Base-by-base conservation (phyloP, 1,140 invertebrate species). In the Zophobas morio region DNA sequence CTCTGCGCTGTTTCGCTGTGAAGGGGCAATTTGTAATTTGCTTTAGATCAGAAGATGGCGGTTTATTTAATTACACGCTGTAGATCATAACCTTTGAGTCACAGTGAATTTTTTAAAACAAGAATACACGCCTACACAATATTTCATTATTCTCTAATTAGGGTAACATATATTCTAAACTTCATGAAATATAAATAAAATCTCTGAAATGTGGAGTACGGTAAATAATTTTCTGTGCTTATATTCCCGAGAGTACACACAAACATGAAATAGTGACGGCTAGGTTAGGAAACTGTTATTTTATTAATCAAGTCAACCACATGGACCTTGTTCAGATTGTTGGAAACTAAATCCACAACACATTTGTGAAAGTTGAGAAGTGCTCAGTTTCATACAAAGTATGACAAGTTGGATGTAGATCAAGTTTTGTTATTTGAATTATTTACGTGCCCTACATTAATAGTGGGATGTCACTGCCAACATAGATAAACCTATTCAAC, bases 11-110 rank as follows among this genome's bases (percentile, higher is more conserved):
- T 53, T 56, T 51, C 60, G 74, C 74, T 46, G 20, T 66, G 74
- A 72, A 53, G 36, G 49, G 74, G 74, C 51, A 76, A 76, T 76
- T 76, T 76, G 74, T 76, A 76, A 70, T 76, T 76, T 76, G 74
- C 57, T 70, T 76, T 76, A 57, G 60, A 75, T 75, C 47, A 49
- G 56, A 5, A 42, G 42, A 66, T 54, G 53, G 73, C 40, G 54
- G 60, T 76, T 75, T 76, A 76, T 76, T 76, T 76, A 76, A 76
- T 76, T 76, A 70, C 40, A 34, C n/a, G 49, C 8, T 70, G 36
- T 74, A 56, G 56, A 74, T 46, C 72, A 53, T 42, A 46, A 33
- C 40, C 51, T n/a, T 34, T 8, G 53, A 36, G 37, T 56, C 42
- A 40, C 37, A 42, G 53, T 54, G 0, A 54, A 54, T 54, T 54